Evolutionary conservation across 1,140 invertebrate genomes (phyloP), one percentile per base, ranked within the genome.

Genomic region (Aphelinus certus): DNA sequence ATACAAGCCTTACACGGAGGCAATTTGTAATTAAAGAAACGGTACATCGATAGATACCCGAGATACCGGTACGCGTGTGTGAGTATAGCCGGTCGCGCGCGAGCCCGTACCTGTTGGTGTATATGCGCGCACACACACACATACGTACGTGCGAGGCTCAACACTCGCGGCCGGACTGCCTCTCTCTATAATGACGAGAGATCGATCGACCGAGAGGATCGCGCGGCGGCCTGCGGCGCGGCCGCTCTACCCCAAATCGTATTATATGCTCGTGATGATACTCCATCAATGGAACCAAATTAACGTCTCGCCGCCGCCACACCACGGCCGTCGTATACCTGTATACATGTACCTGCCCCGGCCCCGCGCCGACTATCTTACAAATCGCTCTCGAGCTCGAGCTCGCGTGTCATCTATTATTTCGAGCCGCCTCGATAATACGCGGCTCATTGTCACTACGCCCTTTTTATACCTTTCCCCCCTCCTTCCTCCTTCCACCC

Each of bases 1-100:
- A 62, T 68, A 68, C 65, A 56, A 74, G 58, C 58, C 51, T 63
- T 55, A 69, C 67, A 71, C 73, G 49, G 61, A 75, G 70, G 73
- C 73, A 76, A 46, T 80, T 79, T 79, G 72, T 81, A 82, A 82
- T 82, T 82, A 81, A 82, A 81, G 77, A 79, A 81, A 81, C 77
- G 78, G 72, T 81, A 81, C 77, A 77, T 66, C 77, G 79, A 82
- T 76, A 73, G 69, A 76, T 73, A 42, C 10, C 55, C 46, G 45
- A 78, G 79, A 82, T 80, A 78, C 55, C 51, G 48, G 42, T 57
- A n/a, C 53, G 7, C n/a, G 48, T 2, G 7, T 6, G 7, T 4
- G 3, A 26, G 57, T 6, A 10, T 58, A n/a, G 4, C 1, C 2
- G 60, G 7, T 5, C 3, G 61, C 46, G 61, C 47, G 3, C 46